Evolutionary conservation across 1,140 invertebrate species (phyloP).

Genomic region (Pseudoatta argentina): DNA sequence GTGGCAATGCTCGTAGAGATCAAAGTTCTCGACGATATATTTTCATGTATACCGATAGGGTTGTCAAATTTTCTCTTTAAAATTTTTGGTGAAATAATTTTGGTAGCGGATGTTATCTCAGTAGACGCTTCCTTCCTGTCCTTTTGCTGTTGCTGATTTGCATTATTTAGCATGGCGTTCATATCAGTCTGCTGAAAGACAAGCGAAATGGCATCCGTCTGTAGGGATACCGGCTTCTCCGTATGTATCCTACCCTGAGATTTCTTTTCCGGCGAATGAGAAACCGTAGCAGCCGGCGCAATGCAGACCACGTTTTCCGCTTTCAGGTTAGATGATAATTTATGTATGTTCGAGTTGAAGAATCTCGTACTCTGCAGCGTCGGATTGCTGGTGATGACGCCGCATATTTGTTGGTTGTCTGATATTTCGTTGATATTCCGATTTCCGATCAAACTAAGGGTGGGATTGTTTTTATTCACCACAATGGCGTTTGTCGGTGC

Average conservation of each 20-base stretch:
- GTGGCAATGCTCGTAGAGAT: conserved; percentile 73
- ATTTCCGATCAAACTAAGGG: conserved; percentile 79
- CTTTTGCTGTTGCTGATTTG: conserved; percentile 72
- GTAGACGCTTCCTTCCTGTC: conserved; percentile 75
- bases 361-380: conserved; percentile 81
- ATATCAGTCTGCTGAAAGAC: conserved; percentile 79
- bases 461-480: conserved; percentile 79
- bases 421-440: conserved; percentile 77
- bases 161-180: conserved; percentile 73
- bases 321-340: conserved; percentile 76
- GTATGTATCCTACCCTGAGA: conserved; percentile 71
- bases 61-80: conserved; percentile 84
- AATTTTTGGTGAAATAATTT: conserved; percentile 80
- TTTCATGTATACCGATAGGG: conserved; percentile 53
- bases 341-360: conserved; percentile 83
- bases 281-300: conserved; percentile 63
- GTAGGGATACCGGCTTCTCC: conserved; percentile 77
- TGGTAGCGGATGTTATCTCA: conserved; percentile 71
- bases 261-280: conserved; percentile 76
- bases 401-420: conserved; percentile 82
- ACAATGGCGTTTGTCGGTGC: conserved; percentile 76
- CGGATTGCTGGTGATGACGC: conserved; percentile 84
- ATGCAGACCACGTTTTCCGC: conserved; percentile 81
- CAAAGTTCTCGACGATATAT: conserved; percentile 72
- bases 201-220: conserved; percentile 79